These are phyloP conservation scores for Procambarus virginalis DNA, from an alignment of 1,140 invertebrate species.

Conservation along the genomic window DNA sequence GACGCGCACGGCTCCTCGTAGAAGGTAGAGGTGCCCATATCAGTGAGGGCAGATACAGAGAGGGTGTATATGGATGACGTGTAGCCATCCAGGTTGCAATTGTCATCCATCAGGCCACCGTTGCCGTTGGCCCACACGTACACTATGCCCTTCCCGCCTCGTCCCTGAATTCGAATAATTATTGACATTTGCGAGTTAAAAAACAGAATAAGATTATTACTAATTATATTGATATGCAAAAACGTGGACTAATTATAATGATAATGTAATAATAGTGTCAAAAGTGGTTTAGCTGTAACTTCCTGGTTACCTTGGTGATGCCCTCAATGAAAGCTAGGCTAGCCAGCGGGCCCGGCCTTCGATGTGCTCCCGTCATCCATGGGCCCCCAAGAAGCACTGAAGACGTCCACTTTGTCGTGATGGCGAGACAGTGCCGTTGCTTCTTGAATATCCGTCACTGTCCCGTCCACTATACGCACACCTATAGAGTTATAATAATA, in stretches of 20 bases:
- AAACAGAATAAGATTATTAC: background rate
- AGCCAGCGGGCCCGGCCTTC: constrained; percentile 90
- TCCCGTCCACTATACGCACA: constrained; percentile 91
- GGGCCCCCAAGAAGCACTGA: constrained; percentile 93
- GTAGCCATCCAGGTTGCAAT: constrained; percentile 94
- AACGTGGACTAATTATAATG: background rate
- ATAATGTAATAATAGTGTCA: too few species aligned
- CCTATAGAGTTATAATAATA: constrained; percentile 75
- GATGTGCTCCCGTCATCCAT: constrained; percentile 89
- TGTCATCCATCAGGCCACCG: constrained; percentile 87
- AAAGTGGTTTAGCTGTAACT: too few species aligned
- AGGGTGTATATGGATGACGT: constrained; percentile 90
- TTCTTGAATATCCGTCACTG: constrained; percentile 90
- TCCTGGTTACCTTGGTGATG: constrained; percentile 11
- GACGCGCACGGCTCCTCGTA: constrained; percentile 92
- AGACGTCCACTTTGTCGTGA: constrained; percentile 83
- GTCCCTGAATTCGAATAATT: constrained; percentile 79
- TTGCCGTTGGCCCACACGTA: constrained; percentile 96
- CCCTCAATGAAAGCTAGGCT: constrained; percentile 34
- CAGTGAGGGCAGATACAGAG: constrained; percentile 89
- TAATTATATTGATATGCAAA: background rate
- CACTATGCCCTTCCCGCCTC: constrained; percentile 86
- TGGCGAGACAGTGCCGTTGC: constrained; percentile 83
- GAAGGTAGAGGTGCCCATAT: constrained; percentile 87
- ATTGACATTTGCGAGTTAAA: background rate